These are phyloP conservation scores for Cyanistes caeruleus DNA, from an alignment of 2,113 vertebrate species.

Conservation along the genomic window DNA sequence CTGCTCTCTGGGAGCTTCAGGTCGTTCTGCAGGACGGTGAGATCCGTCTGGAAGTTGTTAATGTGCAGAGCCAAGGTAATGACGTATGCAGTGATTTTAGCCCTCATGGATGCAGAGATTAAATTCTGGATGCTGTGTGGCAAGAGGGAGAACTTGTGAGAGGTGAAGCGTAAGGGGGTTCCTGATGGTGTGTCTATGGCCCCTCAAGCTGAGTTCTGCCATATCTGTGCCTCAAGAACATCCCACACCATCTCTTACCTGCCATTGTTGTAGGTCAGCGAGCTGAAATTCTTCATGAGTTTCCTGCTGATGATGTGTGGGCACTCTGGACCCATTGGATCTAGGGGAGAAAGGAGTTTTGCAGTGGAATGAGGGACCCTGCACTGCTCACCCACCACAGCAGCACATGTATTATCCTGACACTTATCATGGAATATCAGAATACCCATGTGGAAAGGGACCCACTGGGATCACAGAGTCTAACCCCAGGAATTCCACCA, in stretches of 20 bases:
- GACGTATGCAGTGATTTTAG: slow-evolving; percentile 73
- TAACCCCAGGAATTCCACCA: neutral
- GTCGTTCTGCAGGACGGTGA: slow-evolving; percentile 77
- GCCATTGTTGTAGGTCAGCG: slow-evolving; percentile 74
- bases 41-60: slow-evolving; percentile 74
- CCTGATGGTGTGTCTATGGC: neutral
- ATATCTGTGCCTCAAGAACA: neutral
- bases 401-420: neutral
- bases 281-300: slow-evolving; percentile 79
- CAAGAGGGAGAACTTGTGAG: neutral
- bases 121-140: slow-evolving; percentile 74
- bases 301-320: slow-evolving; percentile 75
- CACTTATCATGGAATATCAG: rapidly evolving
- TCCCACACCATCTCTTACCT: slow-evolving; percentile 51
- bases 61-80: slow-evolving; percentile 79
- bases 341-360: slow-evolving; percentile 58
- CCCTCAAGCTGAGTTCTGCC: neutral
- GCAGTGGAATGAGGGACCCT: neutral
- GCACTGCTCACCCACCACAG: neutral
- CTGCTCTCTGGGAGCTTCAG: slow-evolving; percentile 77
- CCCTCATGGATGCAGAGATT: slow-evolving; percentile 78
- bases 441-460: rapidly evolving
- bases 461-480: neutral
- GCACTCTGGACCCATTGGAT: slow-evolving; percentile 68
- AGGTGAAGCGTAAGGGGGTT: neutral